These are phyloP conservation scores for Apamea sordens DNA, from an alignment of 2,888 invertebrate species.

Conservation along the genomic window DNA sequence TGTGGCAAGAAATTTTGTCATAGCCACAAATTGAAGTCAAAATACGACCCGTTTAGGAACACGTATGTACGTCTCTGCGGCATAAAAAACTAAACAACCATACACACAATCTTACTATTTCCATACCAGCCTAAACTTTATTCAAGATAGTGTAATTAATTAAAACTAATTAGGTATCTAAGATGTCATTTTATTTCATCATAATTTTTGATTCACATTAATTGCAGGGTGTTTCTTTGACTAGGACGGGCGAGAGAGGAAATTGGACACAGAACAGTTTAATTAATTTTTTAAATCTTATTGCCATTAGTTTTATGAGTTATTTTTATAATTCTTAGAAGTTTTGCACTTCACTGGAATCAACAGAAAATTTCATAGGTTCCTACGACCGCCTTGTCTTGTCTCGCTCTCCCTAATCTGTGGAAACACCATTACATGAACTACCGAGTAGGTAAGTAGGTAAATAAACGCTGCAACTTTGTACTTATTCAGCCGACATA, in stretches of 20 bases:
- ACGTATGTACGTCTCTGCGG: neutral
- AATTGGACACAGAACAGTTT: neutral
- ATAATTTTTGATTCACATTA: slow-evolving; percentile 13
- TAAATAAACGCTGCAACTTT: slow-evolving; percentile 18
- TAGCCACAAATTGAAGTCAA: neutral
- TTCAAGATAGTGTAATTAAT: neutral
- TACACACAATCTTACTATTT: slow-evolving; percentile 23
- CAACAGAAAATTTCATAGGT: neutral
- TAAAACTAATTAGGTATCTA: slow-evolving; percentile 4
- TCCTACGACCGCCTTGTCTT: neutral
- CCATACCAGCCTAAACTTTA: slow-evolving; percentile 6
- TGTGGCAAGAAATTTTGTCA: neutral
- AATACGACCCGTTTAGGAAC: neutral
- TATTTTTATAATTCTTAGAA: no score
- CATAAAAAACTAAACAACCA: slow-evolving; percentile 8
- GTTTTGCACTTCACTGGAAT: neutral
- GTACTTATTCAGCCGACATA: slow-evolving; percentile 5
- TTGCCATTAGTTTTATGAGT: neutral
- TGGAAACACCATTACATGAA: slow-evolving; percentile 6
- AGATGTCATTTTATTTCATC: slow-evolving; percentile 10
- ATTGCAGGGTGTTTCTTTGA: neutral
- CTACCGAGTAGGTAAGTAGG: slow-evolving; percentile 1
- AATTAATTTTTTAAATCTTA: neutral
- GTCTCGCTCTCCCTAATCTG: neutral
- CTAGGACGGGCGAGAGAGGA: neutral